Evolutionary conservation across 2,888 invertebrate genomes (phyloP).

Genomic region (Opisthograptis luteolata): DNA sequence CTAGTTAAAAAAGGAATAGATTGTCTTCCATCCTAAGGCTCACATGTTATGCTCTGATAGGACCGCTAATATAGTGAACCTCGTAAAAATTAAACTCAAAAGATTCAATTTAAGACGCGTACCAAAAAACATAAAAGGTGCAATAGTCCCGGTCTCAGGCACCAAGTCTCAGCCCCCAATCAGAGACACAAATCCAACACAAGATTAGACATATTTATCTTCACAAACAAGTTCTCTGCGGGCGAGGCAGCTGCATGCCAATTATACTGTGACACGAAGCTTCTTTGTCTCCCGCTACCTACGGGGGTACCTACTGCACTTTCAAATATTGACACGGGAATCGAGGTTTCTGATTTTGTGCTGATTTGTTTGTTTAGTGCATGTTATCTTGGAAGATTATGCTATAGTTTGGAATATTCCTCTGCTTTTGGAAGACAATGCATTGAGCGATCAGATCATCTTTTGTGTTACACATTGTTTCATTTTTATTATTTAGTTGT

Average conservation of each 20-base stretch:
- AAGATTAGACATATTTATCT: slow-evolving; percentile 18
- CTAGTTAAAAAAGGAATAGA: no score
- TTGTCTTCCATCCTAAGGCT: no score
- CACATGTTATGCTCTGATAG: no score
- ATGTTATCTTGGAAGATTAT: not conserved
- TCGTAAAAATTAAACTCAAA: no score
- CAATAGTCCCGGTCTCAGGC: not conserved
- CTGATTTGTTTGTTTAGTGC: slow-evolving; percentile 27
- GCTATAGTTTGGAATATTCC: no score
- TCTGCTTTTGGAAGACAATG: no score
- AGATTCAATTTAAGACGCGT: no score
- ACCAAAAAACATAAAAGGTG: no score
- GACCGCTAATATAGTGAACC: no score
- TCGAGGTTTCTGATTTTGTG: slow-evolving; percentile 31
- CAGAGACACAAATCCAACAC: slow-evolving; percentile 9
- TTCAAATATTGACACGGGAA: slow-evolving; percentile 61
- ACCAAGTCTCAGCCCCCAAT: slow-evolving; percentile 2
- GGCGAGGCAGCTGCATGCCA: slow-evolving; percentile 52
- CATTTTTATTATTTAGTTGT: not conserved
- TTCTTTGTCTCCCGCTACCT: slow-evolving; percentile 59
- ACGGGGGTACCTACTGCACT: slow-evolving; percentile 24
- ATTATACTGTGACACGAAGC: slow-evolving; percentile 45
- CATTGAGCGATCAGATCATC: no score
- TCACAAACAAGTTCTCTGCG: slow-evolving; percentile 25
- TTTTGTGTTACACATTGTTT: not conserved